These are phyloP conservation scores for Hanleya hanleyi DNA, from an alignment of 2,888 invertebrate genomes.

Conservation along the genomic window DNA sequence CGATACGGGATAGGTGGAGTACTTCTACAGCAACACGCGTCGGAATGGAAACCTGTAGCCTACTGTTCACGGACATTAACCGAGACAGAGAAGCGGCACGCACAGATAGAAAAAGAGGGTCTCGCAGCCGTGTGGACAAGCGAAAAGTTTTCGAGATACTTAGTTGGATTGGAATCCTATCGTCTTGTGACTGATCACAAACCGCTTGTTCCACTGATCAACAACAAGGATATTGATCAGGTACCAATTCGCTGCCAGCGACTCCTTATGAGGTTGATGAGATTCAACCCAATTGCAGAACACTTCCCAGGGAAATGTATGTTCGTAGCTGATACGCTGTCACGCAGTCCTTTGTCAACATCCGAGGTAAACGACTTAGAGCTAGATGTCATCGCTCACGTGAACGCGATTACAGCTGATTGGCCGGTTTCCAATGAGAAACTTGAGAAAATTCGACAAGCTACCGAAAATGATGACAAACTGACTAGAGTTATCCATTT, in stretches of 20 bases:
- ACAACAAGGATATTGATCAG: conserved; percentile 16
- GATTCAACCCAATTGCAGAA: conserved; percentile 13
- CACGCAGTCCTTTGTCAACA: conserved; percentile 2
- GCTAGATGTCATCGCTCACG: not conserved
- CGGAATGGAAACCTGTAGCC: conserved; percentile 35
- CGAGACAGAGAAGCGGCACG: conserved; percentile 31
- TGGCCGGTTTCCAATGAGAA: not conserved
- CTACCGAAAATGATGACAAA: not conserved
- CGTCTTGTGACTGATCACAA: conserved; percentile 31
- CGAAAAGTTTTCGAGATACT: conserved; percentile 33
- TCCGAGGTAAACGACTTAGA: not conserved
- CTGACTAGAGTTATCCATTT: not conserved
- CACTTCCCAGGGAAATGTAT: conserved; percentile 7
- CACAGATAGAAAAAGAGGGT: conserved; percentile 17
- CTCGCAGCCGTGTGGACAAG: conserved; percentile 39
- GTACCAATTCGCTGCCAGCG: conserved; percentile 26
- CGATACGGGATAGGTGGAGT: conserved; percentile 45
- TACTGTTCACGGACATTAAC: conserved; percentile 44
- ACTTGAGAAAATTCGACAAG: conserved; percentile 6
- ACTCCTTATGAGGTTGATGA: conserved; percentile 24
- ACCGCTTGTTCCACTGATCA: conserved; percentile 31
- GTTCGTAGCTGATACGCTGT: conserved; percentile 2
- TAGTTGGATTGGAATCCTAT: conserved; percentile 18
- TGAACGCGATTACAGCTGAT: not conserved
- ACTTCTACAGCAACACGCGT: conserved; percentile 30